Conservation (phyloP, 2,888 invertebrate genomes). For the Trichopoda pennipes region DNA sequence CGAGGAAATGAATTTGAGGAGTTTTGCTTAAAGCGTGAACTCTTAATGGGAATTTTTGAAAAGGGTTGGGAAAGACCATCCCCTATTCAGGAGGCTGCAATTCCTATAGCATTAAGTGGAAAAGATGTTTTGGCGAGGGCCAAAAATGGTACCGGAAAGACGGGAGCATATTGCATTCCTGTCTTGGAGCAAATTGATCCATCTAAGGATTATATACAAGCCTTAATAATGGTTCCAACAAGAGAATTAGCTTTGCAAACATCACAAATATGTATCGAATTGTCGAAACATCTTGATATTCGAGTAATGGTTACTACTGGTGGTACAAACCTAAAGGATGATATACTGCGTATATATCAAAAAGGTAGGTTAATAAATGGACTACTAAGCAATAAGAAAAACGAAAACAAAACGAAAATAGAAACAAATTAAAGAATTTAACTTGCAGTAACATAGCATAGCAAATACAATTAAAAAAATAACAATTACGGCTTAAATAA, state of each 20-base stretch:
- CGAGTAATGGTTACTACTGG: slow-evolving; percentile 99
- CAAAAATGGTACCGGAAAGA: slow-evolving; percentile 99
- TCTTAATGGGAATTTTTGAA: slow-evolving; percentile 99
- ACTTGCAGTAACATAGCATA: too few species aligned
- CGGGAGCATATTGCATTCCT: slow-evolving; percentile 99
- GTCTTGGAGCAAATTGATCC: slow-evolving; percentile 97
- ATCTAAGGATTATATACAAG: slow-evolving; percentile 96
- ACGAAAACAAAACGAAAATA: too few species aligned
- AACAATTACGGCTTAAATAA: too few species aligned
- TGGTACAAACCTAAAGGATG: slow-evolving; percentile 98
- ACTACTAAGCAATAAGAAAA: too few species aligned
- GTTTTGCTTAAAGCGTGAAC: slow-evolving; percentile 97
- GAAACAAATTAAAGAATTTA: too few species aligned
- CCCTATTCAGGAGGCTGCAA: slow-evolving; percentile 99
- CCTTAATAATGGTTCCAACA: slow-evolving; percentile 98
- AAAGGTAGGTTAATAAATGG: slow-evolving; percentile 85
- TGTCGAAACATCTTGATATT: slow-evolving; percentile 97
- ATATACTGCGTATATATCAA: slow-evolving; percentile 99
- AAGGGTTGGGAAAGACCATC: slow-evolving; percentile 99
- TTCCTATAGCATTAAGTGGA: slow-evolving; percentile 98
- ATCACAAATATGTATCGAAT: slow-evolving; percentile 99
- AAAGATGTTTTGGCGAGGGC: slow-evolving; percentile 99
- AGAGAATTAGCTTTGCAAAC: slow-evolving; percentile 99
- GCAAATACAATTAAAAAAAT: too few species aligned
- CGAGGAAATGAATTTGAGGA: slow-evolving; percentile 99